Evolutionary conservation across 1,140 invertebrate genomes (phyloP).

Genomic region (Gonioctena quinquepunctata): DNA sequence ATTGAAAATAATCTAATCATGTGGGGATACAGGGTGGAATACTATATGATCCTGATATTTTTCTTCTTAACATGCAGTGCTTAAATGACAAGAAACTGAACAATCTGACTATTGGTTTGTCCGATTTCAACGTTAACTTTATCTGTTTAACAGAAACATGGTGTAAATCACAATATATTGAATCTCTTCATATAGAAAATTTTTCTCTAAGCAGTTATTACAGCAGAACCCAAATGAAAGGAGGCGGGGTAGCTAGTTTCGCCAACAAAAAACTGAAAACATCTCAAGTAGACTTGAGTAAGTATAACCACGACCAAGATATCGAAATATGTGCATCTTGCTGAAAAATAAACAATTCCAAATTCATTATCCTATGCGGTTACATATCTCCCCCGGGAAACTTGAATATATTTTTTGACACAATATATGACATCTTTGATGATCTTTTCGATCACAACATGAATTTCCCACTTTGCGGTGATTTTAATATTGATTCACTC

Average conservation of each 20-base stretch:
- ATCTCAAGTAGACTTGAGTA: background rate
- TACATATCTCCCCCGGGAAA: background rate
- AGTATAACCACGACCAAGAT: background rate
- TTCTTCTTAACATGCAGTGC: background rate
- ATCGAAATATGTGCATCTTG: background rate
- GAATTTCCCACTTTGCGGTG: background rate
- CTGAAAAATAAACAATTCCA: too few species aligned
- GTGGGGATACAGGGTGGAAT: too few species aligned
- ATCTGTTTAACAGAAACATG: background rate
- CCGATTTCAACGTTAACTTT: background rate
- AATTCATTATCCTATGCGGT: background rate
- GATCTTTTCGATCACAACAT: background rate
- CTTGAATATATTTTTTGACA: too few species aligned
- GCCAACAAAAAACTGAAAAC: too few species aligned
- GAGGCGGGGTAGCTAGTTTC: too few species aligned
- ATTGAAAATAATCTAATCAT: too few species aligned
- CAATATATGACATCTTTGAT: too few species aligned
- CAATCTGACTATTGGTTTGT: background rate
- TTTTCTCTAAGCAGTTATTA: too few species aligned
- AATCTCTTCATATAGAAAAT: background rate
- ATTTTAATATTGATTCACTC: too few species aligned
- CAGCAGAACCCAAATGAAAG: too few species aligned
- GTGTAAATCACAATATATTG: background rate
- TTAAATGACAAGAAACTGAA: too few species aligned
- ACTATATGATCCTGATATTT: too few species aligned